Percentiles rank a stretch among this genome's conserved stretches.
phyloP scores from a whole-genome alignment of 2,888 invertebrate species.

The Molorchus minor region DNA sequence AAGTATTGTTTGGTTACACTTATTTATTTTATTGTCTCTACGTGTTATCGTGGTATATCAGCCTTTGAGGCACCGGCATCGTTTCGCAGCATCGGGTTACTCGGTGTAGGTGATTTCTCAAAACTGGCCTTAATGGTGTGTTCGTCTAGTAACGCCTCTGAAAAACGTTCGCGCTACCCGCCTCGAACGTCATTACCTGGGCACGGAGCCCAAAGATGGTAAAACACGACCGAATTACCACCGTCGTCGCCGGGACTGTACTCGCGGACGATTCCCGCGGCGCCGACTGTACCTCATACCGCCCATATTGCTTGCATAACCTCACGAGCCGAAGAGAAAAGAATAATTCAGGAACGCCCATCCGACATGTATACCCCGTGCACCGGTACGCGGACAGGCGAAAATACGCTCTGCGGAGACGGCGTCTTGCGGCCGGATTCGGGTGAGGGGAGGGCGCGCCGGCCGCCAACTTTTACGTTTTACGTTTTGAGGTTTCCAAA shows the following conservation, averaged over 20 bases:
- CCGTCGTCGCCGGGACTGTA: conserved; percentile 29
- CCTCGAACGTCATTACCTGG: conserved; percentile 24
- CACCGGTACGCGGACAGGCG: conserved; percentile 61
- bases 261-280: conserved; percentile 25
- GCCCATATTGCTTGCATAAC: conserved; percentile 65
- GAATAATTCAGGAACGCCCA: conserved; percentile 65
- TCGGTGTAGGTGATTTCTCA: no score
- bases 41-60: no score
- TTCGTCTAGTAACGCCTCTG: no score
- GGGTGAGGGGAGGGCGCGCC: conserved; percentile 40
- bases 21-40: no score
- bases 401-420: conserved; percentile 59
- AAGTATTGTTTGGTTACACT: no score
- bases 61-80: no score
- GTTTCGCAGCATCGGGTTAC: no score
- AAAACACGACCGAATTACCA: conserved; percentile 15
- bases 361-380: conserved; percentile 63
- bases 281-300: conserved; percentile 60
- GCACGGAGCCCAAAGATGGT: conserved; percentile 8
- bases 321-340: conserved; percentile 65
- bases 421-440: conserved; percentile 48
- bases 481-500: conserved; percentile 59
- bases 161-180: no score
- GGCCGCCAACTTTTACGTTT: conserved; percentile 48
- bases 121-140: no score